Conservation (phyloP, 2,888 invertebrate genomes). For the Eurytoma adleriae region DNA sequence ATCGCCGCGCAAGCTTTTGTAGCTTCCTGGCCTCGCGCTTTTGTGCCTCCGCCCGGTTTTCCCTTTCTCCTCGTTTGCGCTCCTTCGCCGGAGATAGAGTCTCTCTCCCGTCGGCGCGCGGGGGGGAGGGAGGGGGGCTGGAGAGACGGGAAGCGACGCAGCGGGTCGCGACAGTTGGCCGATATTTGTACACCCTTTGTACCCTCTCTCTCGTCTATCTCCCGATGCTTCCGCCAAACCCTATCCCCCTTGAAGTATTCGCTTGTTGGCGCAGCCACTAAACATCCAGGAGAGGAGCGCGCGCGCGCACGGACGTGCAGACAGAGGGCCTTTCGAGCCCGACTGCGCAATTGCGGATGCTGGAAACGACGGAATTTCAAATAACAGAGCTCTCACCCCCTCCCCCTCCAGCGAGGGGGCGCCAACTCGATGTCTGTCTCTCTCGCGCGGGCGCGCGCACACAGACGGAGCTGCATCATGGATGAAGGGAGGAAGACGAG, state of each 20-base stretch:
- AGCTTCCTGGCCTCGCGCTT: slow-evolving; percentile 57
- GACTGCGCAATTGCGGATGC: slow-evolving; percentile 49
- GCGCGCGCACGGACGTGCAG: neutral
- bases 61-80: slow-evolving; percentile 43
- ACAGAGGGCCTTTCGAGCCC: slow-evolving; percentile 21
- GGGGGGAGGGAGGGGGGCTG: slow-evolving; percentile 19
- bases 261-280: slow-evolving; percentile 59
- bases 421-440: neutral
- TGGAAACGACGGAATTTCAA: slow-evolving; percentile 54
- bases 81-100: slow-evolving; percentile 23
- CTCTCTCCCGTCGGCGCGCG: neutral
- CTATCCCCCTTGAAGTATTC: slow-evolving; percentile 56
- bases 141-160: slow-evolving; percentile 44
- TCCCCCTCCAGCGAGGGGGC: neutral
- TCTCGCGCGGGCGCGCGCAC: neutral
- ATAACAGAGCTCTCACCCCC: slow-evolving; percentile 60
- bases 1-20: slow-evolving; percentile 59
- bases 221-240: slow-evolving; percentile 41
- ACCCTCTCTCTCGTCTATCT: slow-evolving; percentile 21
- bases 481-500: slow-evolving; percentile 25
- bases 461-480: neutral
- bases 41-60: slow-evolving; percentile 55
- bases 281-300: slow-evolving; percentile 48
- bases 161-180: slow-evolving; percentile 72
- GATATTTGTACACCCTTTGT: slow-evolving; percentile 73